Base-by-base conservation (phyloP, 2,888 invertebrate species). In the Periphyllus acericola region DNA sequence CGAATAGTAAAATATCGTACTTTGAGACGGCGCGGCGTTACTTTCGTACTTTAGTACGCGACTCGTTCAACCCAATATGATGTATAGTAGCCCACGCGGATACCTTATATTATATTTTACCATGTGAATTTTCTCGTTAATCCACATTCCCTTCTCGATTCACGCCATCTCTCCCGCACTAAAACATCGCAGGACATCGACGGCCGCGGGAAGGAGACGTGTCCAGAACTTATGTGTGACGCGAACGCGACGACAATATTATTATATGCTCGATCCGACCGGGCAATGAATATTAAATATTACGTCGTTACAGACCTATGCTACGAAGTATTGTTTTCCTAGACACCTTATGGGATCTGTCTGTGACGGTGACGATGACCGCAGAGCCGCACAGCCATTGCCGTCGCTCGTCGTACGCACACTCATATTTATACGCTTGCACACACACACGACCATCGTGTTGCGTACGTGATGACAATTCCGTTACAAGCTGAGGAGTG, bases 381-480 rank as follows among this genome's bases (percentile, higher is more conserved):
- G 75, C 83, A 75, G 60, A 19, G 74, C 29, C 60, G n/a, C n/a
- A 72, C 11, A 52, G 34, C 74, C 74, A n/a, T 55, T 60, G 36
- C 74, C 60, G 5, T 75, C 83, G 19, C 34, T 40, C 46, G n/a
- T 8, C 32, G 17, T 21, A 2, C 34, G 34, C 46, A 46, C 32
- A 29, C 46, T n/a, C n/a, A 4, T 4, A 46, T 17, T 14, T 1
- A 29, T n/a, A 46, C n/a, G 60, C 29, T 3, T 40, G 9, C n/a
- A 25, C 40, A 40, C 66, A 66, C 17, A 80, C 21, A 55, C 34
- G 52, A 36, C 4, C 21, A 32, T 68, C 55, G 21, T 36, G 36
- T 76, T 34, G 60, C 83, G 76, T 87, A 81, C 74, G 87, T 81
- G 80, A 87, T 81, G 87, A 87, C 87, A 87, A 87, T 87, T 87